phyloP scores from a whole-genome alignment of 2,888 invertebrate genomes.

The Serrognathus titanus region DNA sequence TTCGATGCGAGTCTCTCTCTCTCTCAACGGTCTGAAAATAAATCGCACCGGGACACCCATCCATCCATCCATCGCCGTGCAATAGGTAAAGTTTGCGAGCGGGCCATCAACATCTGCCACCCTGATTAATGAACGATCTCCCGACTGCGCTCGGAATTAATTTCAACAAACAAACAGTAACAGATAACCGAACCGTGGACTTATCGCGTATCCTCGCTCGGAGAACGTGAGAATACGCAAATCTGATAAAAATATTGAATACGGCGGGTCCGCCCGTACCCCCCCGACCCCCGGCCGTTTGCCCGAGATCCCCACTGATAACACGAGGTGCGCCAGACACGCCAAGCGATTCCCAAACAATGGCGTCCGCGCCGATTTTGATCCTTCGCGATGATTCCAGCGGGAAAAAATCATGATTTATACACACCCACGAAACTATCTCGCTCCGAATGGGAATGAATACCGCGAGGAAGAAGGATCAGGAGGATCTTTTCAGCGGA shows the following conservation, averaged over 20 bases:
- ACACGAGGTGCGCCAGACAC: conserved; percentile 42
- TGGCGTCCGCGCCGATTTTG: conserved; percentile 10
- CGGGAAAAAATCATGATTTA: neutral
- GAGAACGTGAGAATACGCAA: conserved; percentile 49
- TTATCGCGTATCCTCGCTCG: conserved; percentile 39
- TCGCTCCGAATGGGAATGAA: no score
- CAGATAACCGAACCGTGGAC: conserved; percentile 44
- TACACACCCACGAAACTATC: neutral
- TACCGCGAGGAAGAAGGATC: no score
- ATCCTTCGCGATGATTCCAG: neutral
- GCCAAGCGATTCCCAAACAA: conserved; percentile 28
- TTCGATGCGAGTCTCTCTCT: neutral
- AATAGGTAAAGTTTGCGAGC: conserved; percentile 16
- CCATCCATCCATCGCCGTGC: conserved; percentile 6
- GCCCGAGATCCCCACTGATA: conserved; percentile 40
- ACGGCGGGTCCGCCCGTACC: conserved; percentile 28
- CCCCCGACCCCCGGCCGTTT: conserved; percentile 38
- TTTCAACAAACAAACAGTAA: conserved; percentile 47
- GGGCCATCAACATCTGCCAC: conserved; percentile 33
- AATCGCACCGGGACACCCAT: neutral
- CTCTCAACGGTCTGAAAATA: no score
- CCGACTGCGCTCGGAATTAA: conserved; percentile 44
- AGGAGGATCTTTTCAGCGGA: no score
- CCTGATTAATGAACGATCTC: conserved; percentile 46
- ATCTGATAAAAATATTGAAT: conserved; percentile 49